phyloP scores from a whole-genome alignment of 2,888 invertebrate genomes.

The Andricus curvator region DNA sequence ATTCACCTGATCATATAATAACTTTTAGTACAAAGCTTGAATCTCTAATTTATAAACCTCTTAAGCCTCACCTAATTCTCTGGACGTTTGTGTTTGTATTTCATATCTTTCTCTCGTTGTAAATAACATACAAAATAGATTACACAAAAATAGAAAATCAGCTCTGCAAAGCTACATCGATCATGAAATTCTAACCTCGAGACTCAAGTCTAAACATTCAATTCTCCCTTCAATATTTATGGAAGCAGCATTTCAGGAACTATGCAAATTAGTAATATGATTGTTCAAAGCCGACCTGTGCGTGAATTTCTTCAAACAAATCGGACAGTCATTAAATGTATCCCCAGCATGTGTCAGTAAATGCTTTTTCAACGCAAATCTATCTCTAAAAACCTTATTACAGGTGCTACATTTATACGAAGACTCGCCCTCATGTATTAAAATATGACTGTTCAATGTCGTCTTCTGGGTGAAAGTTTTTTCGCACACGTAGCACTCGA shows the following conservation, averaged over 20 bases:
- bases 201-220: neutral
- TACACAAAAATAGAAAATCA: conserved; percentile 7
- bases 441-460: conserved; percentile 71
- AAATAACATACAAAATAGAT: conserved; percentile 27
- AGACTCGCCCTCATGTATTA: conserved; percentile 68
- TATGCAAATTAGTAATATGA: conserved; percentile 70
- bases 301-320: conserved; percentile 72
- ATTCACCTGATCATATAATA: neutral
- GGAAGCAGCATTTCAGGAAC: conserved; percentile 61
- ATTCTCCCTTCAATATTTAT: neutral
- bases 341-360: conserved; percentile 69
- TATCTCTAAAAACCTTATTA: conserved; percentile 70
- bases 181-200: neutral
- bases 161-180: neutral
- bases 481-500: conserved; percentile 72
- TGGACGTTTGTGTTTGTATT: neutral
- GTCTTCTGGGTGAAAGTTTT: conserved; percentile 72
- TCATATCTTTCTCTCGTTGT: neutral
- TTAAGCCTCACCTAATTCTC: neutral
- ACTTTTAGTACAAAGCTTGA: neutral
- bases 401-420: conserved; percentile 71
- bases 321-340: conserved; percentile 70
- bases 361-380: conserved; percentile 69
- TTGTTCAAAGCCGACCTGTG: conserved; percentile 70
- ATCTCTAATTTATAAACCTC: neutral